Evolutionary conservation across 2,888 invertebrate species (phyloP).

Genomic region (Lepidonotus clava): DNA sequence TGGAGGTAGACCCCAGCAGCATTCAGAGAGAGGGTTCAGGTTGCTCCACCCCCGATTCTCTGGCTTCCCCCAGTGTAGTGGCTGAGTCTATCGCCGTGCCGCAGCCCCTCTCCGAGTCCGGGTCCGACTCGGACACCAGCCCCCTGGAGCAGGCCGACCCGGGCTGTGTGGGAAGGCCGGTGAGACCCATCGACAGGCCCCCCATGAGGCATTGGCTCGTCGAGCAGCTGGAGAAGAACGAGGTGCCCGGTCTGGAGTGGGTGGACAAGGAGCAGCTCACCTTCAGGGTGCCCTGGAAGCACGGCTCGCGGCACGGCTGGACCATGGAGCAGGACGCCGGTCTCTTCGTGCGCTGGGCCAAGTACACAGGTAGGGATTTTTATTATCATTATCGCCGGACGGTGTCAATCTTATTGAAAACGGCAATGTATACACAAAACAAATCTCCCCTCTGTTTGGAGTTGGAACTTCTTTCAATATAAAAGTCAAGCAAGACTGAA

Average conservation of each 20-base stretch:
- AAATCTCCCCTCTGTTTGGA: no score
- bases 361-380: constrained; percentile 76
- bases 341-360: constrained; percentile 75
- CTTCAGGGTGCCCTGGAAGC: constrained; percentile 76
- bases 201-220: constrained; percentile 74
- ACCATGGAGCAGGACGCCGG: constrained; percentile 70
- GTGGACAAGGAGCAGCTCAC: constrained; percentile 64
- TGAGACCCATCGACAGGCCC: constrained; percentile 12
- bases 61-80: no score
- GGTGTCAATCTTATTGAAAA: no score
- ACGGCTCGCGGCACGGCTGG: constrained; percentile 76
- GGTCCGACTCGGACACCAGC: not conserved
- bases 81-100: not conserved
- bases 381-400: no score
- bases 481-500: no score
- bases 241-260: constrained; percentile 71
- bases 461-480: no score
- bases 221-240: constrained; percentile 67
- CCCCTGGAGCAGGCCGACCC: not conserved
- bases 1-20: no score
- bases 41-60: no score
- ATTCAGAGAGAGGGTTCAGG: no score
- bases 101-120: not conserved
- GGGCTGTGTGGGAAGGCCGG: not conserved
- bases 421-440: no score